A percentile compares a stretch with the other conserved stretches of the same genome.
phyloP scores from a whole-genome alignment of 2,888 invertebrate genomes.

The Drosophila testacea region DNA sequence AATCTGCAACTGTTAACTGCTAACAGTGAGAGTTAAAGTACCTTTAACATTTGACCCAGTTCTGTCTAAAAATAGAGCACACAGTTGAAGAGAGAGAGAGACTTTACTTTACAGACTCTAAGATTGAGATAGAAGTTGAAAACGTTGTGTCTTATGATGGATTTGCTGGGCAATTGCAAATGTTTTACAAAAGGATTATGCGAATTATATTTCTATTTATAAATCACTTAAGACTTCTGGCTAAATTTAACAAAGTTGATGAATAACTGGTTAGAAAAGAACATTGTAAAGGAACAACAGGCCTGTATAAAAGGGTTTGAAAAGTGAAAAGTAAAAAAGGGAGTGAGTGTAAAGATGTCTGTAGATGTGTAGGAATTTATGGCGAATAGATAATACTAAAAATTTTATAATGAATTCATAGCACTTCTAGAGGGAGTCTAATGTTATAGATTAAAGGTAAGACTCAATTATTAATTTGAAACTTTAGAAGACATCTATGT shows the following conservation, averaged over 20 bases:
- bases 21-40: conserved; percentile 50
- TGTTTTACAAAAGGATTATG: conserved; percentile 33
- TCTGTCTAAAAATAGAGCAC: conserved; percentile 66
- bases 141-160: conserved; percentile 37
- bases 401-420: too few species aligned
- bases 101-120: conserved; percentile 46
- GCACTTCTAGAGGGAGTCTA: not conserved
- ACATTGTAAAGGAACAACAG: conserved; percentile 14
- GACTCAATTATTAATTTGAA: too few species aligned
- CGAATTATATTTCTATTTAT: conserved; percentile 54
- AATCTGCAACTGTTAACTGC: conserved; percentile 16
- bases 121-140: not conserved
- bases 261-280: conserved; percentile 24
- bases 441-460: not conserved
- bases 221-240: conserved; percentile 37
- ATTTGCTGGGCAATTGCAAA: conserved; percentile 34
- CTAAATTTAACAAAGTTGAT: conserved; percentile 30
- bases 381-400: not conserved
- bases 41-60: conserved; percentile 70
- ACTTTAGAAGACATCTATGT: too few species aligned
- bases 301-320: not conserved
- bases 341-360: too few species aligned
- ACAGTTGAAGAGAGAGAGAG: not conserved
- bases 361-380: not conserved
- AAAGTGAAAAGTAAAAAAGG: too few species aligned